These are phyloP conservation scores for Promerops cafer DNA, from an alignment of 2,113 vertebrate species.

Conservation along the genomic window DNA sequence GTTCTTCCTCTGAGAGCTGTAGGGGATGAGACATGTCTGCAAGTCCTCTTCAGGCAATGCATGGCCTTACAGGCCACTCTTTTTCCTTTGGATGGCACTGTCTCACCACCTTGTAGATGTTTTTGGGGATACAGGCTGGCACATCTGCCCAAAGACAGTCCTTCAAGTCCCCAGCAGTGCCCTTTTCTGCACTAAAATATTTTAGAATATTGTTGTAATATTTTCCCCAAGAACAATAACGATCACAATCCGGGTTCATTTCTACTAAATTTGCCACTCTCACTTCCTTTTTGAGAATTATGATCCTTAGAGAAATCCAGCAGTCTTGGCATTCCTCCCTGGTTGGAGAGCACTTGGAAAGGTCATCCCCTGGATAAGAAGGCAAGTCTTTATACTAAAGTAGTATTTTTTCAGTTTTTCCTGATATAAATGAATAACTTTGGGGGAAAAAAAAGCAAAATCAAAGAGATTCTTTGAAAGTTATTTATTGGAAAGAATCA, in stretches of 20 bases:
- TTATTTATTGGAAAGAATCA: not conserved
- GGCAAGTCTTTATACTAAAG: not conserved
- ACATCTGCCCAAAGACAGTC: not conserved
- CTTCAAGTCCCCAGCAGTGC: not conserved
- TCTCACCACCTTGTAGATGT: not conserved
- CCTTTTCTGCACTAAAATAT: not conserved
- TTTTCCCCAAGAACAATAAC: not conserved
- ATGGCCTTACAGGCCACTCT: not conserved
- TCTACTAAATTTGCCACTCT: not conserved
- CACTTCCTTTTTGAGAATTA: not conserved
- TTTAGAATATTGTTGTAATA: not conserved
- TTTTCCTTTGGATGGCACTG: not conserved
- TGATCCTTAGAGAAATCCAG: not conserved
- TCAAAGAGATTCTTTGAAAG: not conserved
- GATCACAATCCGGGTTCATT: not conserved
- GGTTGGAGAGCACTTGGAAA: not conserved
- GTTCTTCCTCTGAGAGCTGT: not conserved
- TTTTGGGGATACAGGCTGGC: not conserved
- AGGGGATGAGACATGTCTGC: not conserved
- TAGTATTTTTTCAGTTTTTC: not conserved
- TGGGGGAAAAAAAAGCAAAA: not conserved
- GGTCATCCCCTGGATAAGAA: not conserved
- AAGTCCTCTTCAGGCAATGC: not conserved
- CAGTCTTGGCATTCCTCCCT: not conserved
- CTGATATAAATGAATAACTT: not conserved